Evolutionary conservation across 2,113 vertebrate species (phyloP).

Genomic region (Onychostoma macrolepis): DNA sequence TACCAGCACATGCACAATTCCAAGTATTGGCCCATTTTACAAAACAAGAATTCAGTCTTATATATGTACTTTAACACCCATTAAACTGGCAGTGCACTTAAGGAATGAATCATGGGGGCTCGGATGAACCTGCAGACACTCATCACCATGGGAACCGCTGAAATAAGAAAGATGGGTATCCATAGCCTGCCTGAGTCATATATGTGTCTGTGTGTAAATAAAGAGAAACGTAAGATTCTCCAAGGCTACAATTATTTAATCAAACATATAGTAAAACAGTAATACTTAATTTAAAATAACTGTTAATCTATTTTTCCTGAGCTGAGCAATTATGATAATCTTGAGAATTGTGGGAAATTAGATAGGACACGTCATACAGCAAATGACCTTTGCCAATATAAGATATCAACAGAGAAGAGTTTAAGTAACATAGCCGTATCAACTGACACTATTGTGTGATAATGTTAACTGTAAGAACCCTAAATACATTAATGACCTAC

Average conservation of each 20-base stretch:
- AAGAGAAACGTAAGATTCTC: neutral
- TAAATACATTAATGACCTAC: too few species aligned
- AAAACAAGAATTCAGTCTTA: neutral
- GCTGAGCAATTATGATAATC: too few species aligned
- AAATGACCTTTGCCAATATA: too few species aligned
- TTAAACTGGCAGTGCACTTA: neutral
- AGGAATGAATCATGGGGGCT: neutral
- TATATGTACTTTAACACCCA: neutral
- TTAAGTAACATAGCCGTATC: too few species aligned
- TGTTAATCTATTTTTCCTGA: neutral
- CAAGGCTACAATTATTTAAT: too few species aligned
- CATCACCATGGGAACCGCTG: neutral
- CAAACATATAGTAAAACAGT: neutral
- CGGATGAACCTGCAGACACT: neutral
- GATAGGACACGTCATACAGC: too few species aligned
- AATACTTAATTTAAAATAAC: neutral
- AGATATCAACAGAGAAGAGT: too few species aligned
- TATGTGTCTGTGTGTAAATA: neutral
- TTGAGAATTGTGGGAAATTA: too few species aligned
- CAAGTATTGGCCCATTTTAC: neutral
- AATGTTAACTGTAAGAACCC: too few species aligned
- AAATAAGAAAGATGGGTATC: neutral
- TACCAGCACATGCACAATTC: neutral
- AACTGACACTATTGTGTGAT: too few species aligned
- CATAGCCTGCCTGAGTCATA: neutral